Evolutionary conservation across 1,140 invertebrate genomes (phyloP).

Genomic region (Drosophila pseudoobscura): DNA sequence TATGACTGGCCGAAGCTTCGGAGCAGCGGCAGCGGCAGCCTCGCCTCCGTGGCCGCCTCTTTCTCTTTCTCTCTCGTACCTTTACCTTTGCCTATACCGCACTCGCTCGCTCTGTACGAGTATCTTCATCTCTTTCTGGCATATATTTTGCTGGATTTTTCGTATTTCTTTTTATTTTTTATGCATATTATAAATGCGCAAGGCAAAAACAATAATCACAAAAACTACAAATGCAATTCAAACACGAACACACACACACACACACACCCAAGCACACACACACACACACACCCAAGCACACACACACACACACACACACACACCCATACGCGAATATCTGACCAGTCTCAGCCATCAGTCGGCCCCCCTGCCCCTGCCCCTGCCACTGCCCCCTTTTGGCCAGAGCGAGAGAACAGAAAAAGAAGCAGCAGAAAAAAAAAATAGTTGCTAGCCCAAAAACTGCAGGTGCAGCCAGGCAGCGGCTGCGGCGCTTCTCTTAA

Average conservation of each 20-base stretch:
- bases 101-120: constrained; percentile 8
- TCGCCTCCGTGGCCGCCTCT: constrained; percentile 9
- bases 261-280: no score
- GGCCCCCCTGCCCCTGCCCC: constrained; percentile 17
- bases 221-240: constrained; percentile 31
- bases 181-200: constrained; percentile 70
- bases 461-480: constrained; percentile 64
- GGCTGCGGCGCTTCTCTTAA: constrained; percentile 53
- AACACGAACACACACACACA: constrained; percentile 22
- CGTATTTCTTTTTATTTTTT: constrained; percentile 56
- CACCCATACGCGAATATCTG: constrained; percentile 12
- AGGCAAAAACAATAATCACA: constrained; percentile 59
- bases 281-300: not conserved
- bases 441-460: constrained; percentile 33
- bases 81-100: constrained; percentile 12
- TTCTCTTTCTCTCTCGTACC: constrained; percentile 42
- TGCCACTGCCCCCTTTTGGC: not conserved
- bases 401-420: constrained; percentile 26
- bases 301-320: not conserved
- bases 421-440: constrained; percentile 8
- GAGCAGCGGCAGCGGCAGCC: constrained; percentile 23
- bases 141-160: constrained; percentile 49
- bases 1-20: constrained; percentile 68
- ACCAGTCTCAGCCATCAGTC: constrained; percentile 61
- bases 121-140: constrained; percentile 1